phyloP scores from a whole-genome alignment of 2,888 invertebrate species.

The Spilosoma lubricipeda region DNA sequence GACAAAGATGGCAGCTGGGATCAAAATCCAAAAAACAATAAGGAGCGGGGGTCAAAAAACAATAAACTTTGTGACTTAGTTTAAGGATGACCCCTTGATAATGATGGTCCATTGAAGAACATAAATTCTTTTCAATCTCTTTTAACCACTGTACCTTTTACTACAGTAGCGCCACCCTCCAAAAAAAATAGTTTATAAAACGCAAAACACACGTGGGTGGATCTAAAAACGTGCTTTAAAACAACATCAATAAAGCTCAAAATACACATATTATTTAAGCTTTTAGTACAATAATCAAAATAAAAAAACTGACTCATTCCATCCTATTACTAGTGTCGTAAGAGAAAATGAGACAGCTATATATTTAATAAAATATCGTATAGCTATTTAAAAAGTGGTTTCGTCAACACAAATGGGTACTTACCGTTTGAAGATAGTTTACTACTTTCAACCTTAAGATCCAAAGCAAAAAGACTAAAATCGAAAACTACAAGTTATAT shows the following conservation, averaged over 20 bases:
- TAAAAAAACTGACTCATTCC: neutral
- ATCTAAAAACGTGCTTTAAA: conserved; percentile 37
- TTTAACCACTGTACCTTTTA: neutral
- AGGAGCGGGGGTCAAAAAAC: no score
- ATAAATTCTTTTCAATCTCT: neutral
- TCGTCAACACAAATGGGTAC: neutral
- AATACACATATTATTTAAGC: neutral
- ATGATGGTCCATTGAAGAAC: no score
- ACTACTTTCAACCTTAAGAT: neutral
- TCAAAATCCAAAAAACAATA: no score
- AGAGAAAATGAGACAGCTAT: neutral
- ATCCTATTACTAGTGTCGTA: neutral
- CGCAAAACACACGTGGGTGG: conserved; percentile 37
- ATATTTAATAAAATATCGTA: neutral
- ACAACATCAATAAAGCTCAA: conserved; percentile 8
- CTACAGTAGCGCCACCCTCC: conserved; percentile 18
- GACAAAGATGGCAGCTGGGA: no score
- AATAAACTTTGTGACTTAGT: no score
- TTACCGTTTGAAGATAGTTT: neutral
- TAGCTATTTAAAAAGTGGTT: neutral
- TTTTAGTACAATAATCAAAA: neutral
- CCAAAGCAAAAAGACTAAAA: neutral
- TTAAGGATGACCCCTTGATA: no score
- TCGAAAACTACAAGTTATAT: neutral
- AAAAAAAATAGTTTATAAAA: conserved; percentile 15